Conservation (phyloP, 1,140 invertebrate species). For the Gryon sp. region DNA sequence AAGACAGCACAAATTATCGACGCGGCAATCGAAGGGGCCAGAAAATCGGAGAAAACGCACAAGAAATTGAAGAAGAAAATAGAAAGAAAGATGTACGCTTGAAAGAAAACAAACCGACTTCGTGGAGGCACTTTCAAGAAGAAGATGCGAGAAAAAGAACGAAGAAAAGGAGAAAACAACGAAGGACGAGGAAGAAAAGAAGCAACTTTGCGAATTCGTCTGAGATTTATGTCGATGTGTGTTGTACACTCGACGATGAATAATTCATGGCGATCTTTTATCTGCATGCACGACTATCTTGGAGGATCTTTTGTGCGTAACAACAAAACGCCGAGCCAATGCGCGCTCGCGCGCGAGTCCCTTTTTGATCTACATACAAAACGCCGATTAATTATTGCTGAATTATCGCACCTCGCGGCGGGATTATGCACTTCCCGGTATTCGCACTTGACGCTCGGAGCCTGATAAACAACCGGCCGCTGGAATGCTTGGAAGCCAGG, state of each 20-base stretch:
- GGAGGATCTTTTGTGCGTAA: slow-evolving; percentile 7
- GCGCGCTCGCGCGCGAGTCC: not conserved
- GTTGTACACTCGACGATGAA: slow-evolving; percentile 32
- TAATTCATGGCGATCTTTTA: slow-evolving; percentile 42
- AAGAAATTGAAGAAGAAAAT: not conserved
- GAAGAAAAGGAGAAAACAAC: not conserved
- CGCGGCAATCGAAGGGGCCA: not conserved
- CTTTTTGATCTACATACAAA: slow-evolving; percentile 41
- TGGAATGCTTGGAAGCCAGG: slow-evolving; percentile 38
- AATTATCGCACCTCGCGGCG: slow-evolving; percentile 37
- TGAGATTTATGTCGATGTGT: slow-evolving; percentile 41
- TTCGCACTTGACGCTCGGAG: slow-evolving; percentile 41
- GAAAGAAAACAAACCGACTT: too few species aligned
- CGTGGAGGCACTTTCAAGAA: too few species aligned
- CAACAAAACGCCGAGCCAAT: slow-evolving; percentile 3
- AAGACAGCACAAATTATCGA: slow-evolving; percentile 14
- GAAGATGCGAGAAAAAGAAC: not conserved
- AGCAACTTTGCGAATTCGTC: slow-evolving; percentile 29
- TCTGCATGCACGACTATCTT: slow-evolving; percentile 26
- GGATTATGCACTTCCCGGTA: slow-evolving; percentile 34
- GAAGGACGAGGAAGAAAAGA: not conserved
- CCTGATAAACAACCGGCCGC: slow-evolving; percentile 50
- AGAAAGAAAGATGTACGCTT: slow-evolving; percentile 12
- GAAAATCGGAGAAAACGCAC: not conserved
- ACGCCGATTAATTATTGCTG: slow-evolving; percentile 49